These are phyloP conservation scores for Cosmia pyralina DNA, from an alignment of 2,888 invertebrate genomes.

Conservation along the genomic window DNA sequence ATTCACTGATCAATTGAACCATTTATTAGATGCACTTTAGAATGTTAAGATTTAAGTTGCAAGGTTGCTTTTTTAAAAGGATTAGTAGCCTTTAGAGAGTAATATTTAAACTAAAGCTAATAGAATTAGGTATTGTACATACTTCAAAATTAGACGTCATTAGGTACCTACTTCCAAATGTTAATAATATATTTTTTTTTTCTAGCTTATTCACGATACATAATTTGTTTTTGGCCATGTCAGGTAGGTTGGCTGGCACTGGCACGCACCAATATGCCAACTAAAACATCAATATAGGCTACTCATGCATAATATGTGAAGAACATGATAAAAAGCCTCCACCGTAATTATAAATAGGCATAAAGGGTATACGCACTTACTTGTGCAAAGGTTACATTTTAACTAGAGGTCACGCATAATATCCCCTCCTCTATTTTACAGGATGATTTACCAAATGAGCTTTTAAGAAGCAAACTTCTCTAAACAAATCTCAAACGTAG, in stretches of 20 bases:
- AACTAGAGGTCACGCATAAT: background rate
- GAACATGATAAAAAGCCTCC: conserved; percentile 22
- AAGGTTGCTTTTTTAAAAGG: background rate
- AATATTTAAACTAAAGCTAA: background rate
- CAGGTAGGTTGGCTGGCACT: background rate
- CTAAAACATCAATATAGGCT: conserved; percentile 21
- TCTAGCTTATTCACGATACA: background rate
- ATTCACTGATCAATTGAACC: conserved; percentile 5
- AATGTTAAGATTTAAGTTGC: background rate
- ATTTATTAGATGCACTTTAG: conserved; percentile 17
- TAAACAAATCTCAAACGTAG: background rate
- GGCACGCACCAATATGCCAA: conserved; percentile 15
- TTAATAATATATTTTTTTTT: background rate
- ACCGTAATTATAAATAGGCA: conserved; percentile 35
- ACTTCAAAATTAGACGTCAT: background rate
- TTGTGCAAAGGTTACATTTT: conserved; percentile 43
- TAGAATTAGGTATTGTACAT: too few relatives aligned
- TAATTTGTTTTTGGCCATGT: conserved; percentile 7
- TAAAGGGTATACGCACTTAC: conserved; percentile 24
- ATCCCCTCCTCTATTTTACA: conserved; percentile 2
- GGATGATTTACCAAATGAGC: background rate
- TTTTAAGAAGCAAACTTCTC: background rate
- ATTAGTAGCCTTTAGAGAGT: too few relatives aligned
- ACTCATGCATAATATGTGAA: conserved; percentile 15
- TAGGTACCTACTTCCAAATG: too few relatives aligned